These are phyloP conservation scores for Subacronicta megacephala DNA, from an alignment of 2,888 invertebrate species.

Conservation along the genomic window DNA sequence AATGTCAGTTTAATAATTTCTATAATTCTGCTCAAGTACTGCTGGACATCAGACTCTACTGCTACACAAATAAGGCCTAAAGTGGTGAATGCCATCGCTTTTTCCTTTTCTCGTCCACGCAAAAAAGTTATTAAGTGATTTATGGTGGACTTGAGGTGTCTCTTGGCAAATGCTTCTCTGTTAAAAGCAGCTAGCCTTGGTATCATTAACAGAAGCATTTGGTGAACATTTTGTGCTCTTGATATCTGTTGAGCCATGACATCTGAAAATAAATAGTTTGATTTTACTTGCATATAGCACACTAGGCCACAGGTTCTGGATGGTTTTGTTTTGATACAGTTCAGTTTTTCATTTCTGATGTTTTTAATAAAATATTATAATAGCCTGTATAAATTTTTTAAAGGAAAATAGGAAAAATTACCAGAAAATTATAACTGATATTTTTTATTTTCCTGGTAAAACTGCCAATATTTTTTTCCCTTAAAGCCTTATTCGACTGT, in stretches of 20 bases:
- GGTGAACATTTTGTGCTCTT: slow-evolving; percentile 95
- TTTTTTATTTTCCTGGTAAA: too few species aligned
- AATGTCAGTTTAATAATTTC: slow-evolving; percentile 93
- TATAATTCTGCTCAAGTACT: slow-evolving; percentile 95
- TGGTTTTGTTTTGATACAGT: too few species aligned
- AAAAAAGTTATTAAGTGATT: slow-evolving; percentile 94
- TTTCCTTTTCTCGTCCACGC: slow-evolving; percentile 95
- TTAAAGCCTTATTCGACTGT: too few species aligned
- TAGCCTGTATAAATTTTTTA: too few species aligned
- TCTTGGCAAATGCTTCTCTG: slow-evolving; percentile 93
- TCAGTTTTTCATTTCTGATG: too few species aligned
- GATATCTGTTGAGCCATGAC: slow-evolving; percentile 95
- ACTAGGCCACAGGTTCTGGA: too few species aligned
- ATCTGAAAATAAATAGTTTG: slow-evolving; percentile 80
- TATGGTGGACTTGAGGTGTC: slow-evolving; percentile 93
- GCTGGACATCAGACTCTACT: slow-evolving; percentile 94
- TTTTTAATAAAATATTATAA: too few species aligned
- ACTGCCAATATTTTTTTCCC: too few species aligned
- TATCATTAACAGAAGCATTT: slow-evolving; percentile 95
- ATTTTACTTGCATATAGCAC: neutral
- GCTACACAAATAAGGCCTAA: slow-evolving; percentile 98
- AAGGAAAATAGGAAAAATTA: too few species aligned
- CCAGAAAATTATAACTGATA: too few species aligned
- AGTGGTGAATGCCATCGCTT: slow-evolving; percentile 96
- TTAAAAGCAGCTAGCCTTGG: slow-evolving; percentile 98